Percentiles rank a stretch among this genome's conserved stretches.
These are phyloP conservation scores for Stomorhina lunata DNA, from an alignment of 2,888 invertebrate species.

Conservation along the genomic window DNA sequence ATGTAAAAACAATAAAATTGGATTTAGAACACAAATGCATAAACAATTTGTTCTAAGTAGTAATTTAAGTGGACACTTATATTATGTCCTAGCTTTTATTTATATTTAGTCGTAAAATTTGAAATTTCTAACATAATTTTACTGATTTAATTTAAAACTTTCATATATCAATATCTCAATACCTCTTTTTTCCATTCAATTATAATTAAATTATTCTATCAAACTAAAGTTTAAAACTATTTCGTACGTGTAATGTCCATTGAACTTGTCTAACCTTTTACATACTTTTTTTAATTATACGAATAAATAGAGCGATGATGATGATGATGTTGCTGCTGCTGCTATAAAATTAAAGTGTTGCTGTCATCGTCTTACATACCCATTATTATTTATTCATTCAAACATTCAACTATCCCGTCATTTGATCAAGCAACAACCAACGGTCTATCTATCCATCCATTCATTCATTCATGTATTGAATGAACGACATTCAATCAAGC, in stretches of 20 bases:
- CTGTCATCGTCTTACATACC: slow-evolving; percentile 15
- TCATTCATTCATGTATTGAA: slow-evolving; percentile 6
- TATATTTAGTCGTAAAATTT: too few relatives aligned
- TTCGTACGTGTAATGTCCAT: slow-evolving; percentile 47
- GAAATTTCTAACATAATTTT: too few relatives aligned
- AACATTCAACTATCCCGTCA: neutral
- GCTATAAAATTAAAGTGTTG: slow-evolving; percentile 44
- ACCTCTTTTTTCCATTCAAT: neutral
- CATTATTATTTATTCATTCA: slow-evolving; percentile 3
- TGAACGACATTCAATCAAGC: slow-evolving; percentile 57
- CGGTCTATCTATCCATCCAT: slow-evolving; percentile 48
- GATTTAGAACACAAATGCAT: too few relatives aligned
- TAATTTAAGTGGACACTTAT: too few relatives aligned
- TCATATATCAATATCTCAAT: neutral
- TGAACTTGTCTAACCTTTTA: slow-evolving; percentile 59
- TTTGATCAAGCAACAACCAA: slow-evolving; percentile 37
- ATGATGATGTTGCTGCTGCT: slow-evolving; percentile 18
- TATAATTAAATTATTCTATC: too few relatives aligned
- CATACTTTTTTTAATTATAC: neutral
- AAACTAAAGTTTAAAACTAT: neutral
- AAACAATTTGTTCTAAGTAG: too few relatives aligned
- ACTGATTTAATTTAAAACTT: too few relatives aligned
- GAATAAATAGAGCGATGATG: slow-evolving; percentile 34
- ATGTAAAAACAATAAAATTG: too few relatives aligned
- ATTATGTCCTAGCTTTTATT: too few relatives aligned